phyloP scores from a whole-genome alignment of 2,797 vertebrate species.

The Pyrocephalus nanus region DNA sequence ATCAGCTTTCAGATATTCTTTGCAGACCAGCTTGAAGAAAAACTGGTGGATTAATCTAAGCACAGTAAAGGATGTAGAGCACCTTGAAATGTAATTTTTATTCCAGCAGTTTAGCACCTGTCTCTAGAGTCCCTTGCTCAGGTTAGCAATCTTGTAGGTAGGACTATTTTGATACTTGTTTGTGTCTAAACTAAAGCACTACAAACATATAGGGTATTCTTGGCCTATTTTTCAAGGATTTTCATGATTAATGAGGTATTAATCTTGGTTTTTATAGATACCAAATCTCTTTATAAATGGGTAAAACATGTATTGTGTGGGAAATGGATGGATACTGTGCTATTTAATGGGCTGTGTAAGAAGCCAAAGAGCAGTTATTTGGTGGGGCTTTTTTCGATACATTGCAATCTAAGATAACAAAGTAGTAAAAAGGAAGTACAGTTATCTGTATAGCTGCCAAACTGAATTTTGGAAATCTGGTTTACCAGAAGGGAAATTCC shows the following conservation, averaged over 20 bases:
- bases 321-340: neutral
- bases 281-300: neutral
- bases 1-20: neutral
- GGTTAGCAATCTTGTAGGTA: neutral
- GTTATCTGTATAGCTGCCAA: neutral
- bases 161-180: neutral
- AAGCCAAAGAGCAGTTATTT: neutral
- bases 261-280: neutral
- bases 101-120: neutral
- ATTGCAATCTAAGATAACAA: neutral
- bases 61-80: neutral
- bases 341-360: neutral
- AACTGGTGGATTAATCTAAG: neutral
- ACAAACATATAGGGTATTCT: neutral
- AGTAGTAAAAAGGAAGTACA: neutral
- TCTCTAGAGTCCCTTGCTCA: neutral
- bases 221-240: neutral
- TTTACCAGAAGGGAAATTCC: neutral
- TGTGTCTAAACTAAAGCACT: neutral
- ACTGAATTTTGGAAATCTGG: neutral
- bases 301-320: neutral
- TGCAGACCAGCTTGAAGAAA: neutral
- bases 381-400: neutral
- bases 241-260: neutral
- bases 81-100: neutral